These are phyloP conservation scores for Triops cancriformis DNA, from an alignment of 1,140 invertebrate species.

Conservation along the genomic window DNA sequence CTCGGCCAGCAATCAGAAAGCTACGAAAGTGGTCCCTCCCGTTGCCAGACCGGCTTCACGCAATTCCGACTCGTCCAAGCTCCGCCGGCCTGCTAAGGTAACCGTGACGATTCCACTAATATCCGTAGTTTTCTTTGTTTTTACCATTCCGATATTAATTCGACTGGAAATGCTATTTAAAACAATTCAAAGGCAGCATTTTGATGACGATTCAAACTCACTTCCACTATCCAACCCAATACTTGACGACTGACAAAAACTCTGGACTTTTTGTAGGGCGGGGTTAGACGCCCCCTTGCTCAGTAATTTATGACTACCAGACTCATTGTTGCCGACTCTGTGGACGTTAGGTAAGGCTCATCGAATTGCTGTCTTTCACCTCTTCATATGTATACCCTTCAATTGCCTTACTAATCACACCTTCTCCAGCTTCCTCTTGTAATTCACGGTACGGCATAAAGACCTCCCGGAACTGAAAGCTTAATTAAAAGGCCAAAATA, in stretches of 20 bases:
- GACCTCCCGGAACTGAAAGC: too few species aligned
- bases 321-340: constrained; percentile 9
- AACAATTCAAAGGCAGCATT: not conserved
- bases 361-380: not conserved
- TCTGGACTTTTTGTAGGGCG: not conserved
- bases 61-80: not conserved
- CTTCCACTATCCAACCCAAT: not conserved
- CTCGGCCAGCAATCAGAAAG: not conserved
- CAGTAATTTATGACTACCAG: constrained; percentile 5
- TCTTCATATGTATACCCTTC: not conserved
- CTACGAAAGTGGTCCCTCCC: not conserved
- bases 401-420: too few species aligned
- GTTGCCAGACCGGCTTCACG: not conserved
- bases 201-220: not conserved
- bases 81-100: constrained; percentile 16
- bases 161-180: not conserved
- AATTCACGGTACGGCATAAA: too few species aligned
- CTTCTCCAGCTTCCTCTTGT: too few species aligned
- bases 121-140: not conserved
- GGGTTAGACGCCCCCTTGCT: not conserved
- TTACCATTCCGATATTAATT: not conserved
- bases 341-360: not conserved
- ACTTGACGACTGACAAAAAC: not conserved
- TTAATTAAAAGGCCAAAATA: too few species aligned
- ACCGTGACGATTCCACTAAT: not conserved